These are phyloP conservation scores for Bradypus variegatus DNA, from an alignment of 2,797 vertebrate species.

Conservation along the genomic window DNA sequence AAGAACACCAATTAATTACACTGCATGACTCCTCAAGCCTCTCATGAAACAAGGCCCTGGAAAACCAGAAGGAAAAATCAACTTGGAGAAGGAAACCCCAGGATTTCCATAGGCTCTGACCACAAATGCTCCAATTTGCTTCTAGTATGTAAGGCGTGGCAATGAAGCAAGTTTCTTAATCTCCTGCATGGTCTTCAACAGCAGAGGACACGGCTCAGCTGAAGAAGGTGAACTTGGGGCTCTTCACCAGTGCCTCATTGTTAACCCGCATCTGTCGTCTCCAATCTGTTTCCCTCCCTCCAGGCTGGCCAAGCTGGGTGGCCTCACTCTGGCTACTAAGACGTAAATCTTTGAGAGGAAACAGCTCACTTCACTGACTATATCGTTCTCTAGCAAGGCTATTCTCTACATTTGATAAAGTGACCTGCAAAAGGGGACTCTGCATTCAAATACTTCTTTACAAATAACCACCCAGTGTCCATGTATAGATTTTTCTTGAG, in stretches of 20 bases:
- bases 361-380: neutral
- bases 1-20: constrained; percentile 14
- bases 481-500: neutral
- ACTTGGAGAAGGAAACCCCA: neutral
- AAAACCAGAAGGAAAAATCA: constrained; percentile 23
- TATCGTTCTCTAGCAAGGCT: neutral
- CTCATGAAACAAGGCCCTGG: neutral
- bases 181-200: neutral
- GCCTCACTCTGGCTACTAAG: neutral
- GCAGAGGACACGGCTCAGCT: neutral
- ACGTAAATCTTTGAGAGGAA: neutral
- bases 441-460: neutral
- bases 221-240: neutral
- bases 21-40: neutral
- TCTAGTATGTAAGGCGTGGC: neutral
- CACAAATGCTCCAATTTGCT: neutral
- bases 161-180: neutral
- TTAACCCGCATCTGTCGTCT: neutral
- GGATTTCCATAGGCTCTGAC: neutral
- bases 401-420: neutral
- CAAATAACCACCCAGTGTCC: neutral
- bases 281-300: neutral
- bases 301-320: neutral
- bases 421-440: neutral
- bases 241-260: no score